These are phyloP conservation scores for Hydrolagus colliei DNA, from an alignment of 2,797 vertebrate genomes.

Conservation along the genomic window DNA sequence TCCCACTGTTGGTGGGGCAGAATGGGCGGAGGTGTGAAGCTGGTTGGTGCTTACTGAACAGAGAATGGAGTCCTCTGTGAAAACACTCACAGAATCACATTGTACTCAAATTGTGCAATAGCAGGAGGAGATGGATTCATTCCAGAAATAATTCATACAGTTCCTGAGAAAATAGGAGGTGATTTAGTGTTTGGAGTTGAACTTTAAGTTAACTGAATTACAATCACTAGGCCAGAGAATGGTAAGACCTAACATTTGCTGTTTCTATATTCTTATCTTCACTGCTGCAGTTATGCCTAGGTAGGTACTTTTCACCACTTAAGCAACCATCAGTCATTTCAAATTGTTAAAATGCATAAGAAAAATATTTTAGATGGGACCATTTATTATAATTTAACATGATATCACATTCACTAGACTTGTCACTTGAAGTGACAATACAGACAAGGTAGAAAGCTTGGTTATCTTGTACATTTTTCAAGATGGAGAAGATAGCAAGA, in stretches of 20 bases:
- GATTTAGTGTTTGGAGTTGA: no score
- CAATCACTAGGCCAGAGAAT: neutral
- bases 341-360: neutral
- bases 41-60: no score
- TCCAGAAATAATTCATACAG: no score
- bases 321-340: neutral
- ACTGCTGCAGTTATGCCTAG: no score
- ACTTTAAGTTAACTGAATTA: no score
- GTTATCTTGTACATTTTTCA: neutral
- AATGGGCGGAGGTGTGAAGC: no score
- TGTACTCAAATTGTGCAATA: no score
- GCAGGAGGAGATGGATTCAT: no score
- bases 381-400: neutral
- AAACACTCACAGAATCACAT: no score
- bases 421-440: neutral
- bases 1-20: no score
- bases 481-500: neutral
- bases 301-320: neutral
- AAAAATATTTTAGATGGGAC: neutral
- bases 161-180: no score
- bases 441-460: neutral
- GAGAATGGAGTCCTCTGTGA: no score
- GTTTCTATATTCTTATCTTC: neutral
- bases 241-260: neutral
- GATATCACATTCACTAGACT: neutral